Conservation (phyloP, 23 tunicate genomes). For the Corella eumyota region DNA sequence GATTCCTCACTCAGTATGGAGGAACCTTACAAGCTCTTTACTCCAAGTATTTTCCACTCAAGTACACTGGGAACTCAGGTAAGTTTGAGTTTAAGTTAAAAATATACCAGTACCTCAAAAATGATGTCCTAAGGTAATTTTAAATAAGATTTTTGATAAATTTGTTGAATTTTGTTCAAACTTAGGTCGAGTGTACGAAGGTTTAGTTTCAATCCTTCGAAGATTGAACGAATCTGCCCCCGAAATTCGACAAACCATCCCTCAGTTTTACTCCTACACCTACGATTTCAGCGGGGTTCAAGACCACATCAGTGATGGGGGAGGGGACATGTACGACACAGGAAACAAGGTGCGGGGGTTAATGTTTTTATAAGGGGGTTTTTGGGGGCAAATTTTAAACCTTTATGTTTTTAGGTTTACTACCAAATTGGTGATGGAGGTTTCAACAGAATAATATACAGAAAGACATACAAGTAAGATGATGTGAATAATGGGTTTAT, state of each 20-base stretch:
- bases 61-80: conserved; percentile 10
- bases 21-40: conserved; percentile 62
- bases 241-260: conserved; percentile 19
- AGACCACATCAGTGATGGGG: conserved; percentile 56
- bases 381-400: background rate
- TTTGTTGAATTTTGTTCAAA: no score
- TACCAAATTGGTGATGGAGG: conserved; percentile 29
- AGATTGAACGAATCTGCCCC: conserved; percentile 39
- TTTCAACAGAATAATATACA: conserved; percentile 15
- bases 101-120: no score
- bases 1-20: conserved; percentile 64
- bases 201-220: conserved; percentile 28
- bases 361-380: background rate
- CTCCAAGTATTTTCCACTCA: conserved; percentile 58
- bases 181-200: conserved; percentile 62
- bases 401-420: conserved; percentile 21
- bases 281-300: conserved; percentile 39
- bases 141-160: no score
- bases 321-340: conserved; percentile 53
- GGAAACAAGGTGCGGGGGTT: conserved; percentile 43
- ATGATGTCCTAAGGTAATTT: no score
- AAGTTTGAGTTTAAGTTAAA: no score
- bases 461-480: conserved; percentile 29
- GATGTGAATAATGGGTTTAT: background rate
- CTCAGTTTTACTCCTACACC: conserved; percentile 30